Conservation (phyloP, 1,140 invertebrate genomes). For the Platyura marginata region DNA sequence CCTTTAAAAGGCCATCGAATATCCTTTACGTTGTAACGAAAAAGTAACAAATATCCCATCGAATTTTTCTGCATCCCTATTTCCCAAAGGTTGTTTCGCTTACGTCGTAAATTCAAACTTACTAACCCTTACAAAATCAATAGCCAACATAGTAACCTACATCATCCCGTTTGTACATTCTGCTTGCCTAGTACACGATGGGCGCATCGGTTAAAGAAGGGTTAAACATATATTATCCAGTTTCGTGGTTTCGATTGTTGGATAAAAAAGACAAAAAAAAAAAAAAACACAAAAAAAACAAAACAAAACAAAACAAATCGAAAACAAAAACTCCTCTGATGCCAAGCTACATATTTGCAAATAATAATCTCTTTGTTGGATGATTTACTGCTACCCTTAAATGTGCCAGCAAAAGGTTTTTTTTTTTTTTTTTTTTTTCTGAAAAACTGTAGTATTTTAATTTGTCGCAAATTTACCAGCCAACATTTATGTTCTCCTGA, state of each 20-base stretch:
- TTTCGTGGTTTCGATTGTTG: not conserved
- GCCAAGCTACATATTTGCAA: too few relatives aligned
- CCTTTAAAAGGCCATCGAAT: not conserved
- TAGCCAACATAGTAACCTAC: not conserved
- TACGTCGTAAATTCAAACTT: slow-evolving; percentile 21
- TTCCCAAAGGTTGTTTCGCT: slow-evolving; percentile 22
- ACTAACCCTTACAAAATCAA: slow-evolving; percentile 6
- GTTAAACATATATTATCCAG: slow-evolving; percentile 12
- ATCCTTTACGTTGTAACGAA: slow-evolving; percentile 10
- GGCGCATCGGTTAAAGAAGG: slow-evolving; percentile 27
- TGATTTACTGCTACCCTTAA: too few relatives aligned
- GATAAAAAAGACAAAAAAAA: not conserved
- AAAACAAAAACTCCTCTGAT: too few relatives aligned
- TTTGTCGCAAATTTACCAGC: not conserved
- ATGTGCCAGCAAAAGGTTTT: too few relatives aligned
- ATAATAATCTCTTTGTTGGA: too few relatives aligned
- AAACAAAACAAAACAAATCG: too few relatives aligned
- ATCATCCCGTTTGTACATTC: not conserved
- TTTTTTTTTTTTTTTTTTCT: not conserved
- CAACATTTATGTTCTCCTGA: not conserved
- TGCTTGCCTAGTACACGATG: slow-evolving; percentile 21
- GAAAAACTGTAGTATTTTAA: not conserved
- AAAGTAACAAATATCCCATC: not conserved
- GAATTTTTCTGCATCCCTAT: slow-evolving; percentile 13
- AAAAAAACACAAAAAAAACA: not conserved